Evolutionary conservation across 1,140 invertebrate genomes (phyloP), one percentile per base, ranked within the genome.

Genomic region (Calephelis nemesis): DNA sequence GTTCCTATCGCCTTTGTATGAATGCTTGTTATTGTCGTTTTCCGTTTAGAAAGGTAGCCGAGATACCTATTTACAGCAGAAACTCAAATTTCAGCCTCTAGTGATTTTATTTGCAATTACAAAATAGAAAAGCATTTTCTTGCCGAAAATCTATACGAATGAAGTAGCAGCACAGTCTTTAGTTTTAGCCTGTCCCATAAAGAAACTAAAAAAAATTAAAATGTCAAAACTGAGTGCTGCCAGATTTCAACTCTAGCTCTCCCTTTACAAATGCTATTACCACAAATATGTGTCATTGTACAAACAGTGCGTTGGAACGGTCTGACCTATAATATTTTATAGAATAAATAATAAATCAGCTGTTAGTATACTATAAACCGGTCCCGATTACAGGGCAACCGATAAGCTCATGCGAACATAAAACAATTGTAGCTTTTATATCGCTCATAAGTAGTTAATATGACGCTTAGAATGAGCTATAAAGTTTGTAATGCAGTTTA

Each of bases 301-400:
- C 52, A 54, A 54, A 54, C 19, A 15, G 52, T 54, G 52, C 52
- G 15, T 54, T 19, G 52, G 19, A 54, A 54, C 52, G 52, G 19
- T 9, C 15, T 54, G 52, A 54, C 52, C 52, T 54, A 54, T 54
- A 54, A 54, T 54, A 54, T 54, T 54, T 54, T 54, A 54, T 54
- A 54, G 52, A 54, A 54, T 54, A 54, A 54, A 54, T 54, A 54
- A 54, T 54, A 54, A 54, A 54, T 54, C 52, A 54, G 52, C 52
- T 54, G 52, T 54, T 54, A 54, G 52, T 54, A 54, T 45, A 10
- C 52, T 54, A 54, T 54, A 54, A 54, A 54, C 52, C 15, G 19
- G 19, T 52, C 50, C 50, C 50, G 50, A 52, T 52, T 52, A 52
- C 50, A 52, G 50, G 13, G 50, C 15, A 15, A 9, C 50, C 50